A percentile compares a stretch with the other conserved stretches of the same genome.
Evolutionary conservation across 2,113 vertebrate genomes (phyloP).

Genomic region (Daphoenositta chrysoptera): DNA sequence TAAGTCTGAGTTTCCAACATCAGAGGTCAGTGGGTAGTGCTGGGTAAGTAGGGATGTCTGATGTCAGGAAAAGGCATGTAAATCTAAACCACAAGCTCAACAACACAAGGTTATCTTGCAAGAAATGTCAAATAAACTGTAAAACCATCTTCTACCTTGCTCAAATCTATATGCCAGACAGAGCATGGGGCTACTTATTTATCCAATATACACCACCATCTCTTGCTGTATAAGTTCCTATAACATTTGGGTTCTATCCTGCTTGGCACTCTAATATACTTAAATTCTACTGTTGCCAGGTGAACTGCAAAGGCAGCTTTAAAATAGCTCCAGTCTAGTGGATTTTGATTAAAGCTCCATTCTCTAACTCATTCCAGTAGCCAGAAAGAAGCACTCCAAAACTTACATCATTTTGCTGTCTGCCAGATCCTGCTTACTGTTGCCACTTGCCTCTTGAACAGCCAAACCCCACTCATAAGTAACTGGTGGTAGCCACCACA

Average conservation of each 20-base stretch:
- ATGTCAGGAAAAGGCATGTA: not conserved
- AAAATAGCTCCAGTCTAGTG: not conserved
- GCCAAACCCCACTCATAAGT: not conserved
- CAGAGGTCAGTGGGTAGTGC: not conserved
- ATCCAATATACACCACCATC: not conserved
- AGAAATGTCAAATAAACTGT: not conserved
- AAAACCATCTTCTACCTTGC: not conserved
- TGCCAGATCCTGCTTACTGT: not conserved
- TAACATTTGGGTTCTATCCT: not conserved
- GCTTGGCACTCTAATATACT: not conserved
- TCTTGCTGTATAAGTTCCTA: not conserved
- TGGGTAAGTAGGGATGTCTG: not conserved
- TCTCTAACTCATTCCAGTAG: not conserved
- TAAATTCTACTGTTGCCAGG: not conserved
- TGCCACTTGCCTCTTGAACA: not conserved
- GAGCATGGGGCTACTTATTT: not conserved
- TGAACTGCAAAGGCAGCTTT: not conserved
- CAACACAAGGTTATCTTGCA: not conserved
- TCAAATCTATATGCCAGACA: not conserved
- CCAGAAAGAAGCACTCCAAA: not conserved
- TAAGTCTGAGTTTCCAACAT: not conserved
- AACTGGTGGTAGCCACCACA: not conserved
- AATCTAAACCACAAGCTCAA: not conserved
- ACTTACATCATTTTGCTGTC: not conserved
- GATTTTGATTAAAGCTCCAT: not conserved